Percentiles rank a stretch among this genome's conserved stretches.
These are phyloP conservation scores for Adelphocoris suturalis DNA, from an alignment of 2,888 invertebrate genomes.

Conservation along the genomic window DNA sequence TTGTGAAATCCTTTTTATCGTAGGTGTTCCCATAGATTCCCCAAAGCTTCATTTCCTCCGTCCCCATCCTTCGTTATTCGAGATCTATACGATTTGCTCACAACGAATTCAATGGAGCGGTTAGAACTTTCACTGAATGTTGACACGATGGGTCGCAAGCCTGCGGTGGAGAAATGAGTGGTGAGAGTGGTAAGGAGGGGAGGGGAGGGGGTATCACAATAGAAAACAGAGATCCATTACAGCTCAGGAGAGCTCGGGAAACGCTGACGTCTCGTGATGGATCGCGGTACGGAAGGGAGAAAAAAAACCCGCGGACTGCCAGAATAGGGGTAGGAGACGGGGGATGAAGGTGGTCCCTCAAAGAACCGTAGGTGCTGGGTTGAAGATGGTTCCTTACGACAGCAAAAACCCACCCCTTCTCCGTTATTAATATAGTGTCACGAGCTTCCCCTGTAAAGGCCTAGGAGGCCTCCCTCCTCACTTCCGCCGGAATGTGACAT, in stretches of 20 bases:
- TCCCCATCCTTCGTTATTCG: no score
- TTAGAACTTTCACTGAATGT: background rate
- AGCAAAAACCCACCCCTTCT: constrained; percentile 42
- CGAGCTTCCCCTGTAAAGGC: background rate
- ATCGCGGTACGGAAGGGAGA: background rate
- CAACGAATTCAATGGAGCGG: constrained; percentile 11
- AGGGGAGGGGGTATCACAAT: background rate
- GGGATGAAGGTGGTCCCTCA: background rate
- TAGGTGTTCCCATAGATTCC: no score
- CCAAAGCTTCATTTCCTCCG: no score
- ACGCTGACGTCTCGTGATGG: constrained; percentile 5
- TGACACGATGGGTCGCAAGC: no score
- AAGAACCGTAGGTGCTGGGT: constrained; percentile 28
- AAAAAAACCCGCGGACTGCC: background rate
- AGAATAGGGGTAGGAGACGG: no score
- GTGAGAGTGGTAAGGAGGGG: background rate
- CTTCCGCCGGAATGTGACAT: constrained; percentile 57
- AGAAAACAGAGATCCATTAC: constrained; percentile 42
- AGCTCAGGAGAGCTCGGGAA: background rate
- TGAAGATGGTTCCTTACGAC: constrained; percentile 2
- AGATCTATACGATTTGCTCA: constrained; percentile 3
- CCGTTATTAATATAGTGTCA: constrained; percentile 59
- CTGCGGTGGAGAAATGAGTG: background rate
- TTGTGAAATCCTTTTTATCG: no score
- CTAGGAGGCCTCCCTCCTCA: background rate